phyloP scores from a whole-genome alignment of 2,797 vertebrate species.

The Sebastes minor region DNA sequence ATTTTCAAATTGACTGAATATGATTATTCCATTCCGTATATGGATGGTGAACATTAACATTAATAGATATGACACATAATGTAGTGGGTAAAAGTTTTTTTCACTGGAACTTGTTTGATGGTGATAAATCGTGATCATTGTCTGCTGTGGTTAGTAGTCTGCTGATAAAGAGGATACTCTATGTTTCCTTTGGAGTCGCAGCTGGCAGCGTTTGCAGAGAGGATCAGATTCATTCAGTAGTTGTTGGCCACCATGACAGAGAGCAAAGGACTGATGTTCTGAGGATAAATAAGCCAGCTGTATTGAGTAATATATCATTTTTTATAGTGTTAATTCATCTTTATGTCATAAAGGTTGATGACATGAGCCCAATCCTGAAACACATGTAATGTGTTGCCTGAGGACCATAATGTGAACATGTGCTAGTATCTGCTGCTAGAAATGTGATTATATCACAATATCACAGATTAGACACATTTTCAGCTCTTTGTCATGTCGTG shows the following conservation, averaged over 20 bases:
- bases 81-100: not conserved
- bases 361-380: conserved; percentile 12
- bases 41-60: not conserved
- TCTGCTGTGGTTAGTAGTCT: conserved; percentile 38
- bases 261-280: conserved; percentile 43
- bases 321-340: conserved; percentile 43
- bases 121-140: conserved; percentile 42
- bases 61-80: not conserved
- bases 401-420: conserved; percentile 3
- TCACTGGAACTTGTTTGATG: conserved; percentile 25
- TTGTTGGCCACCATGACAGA: conserved; percentile 30
- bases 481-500: not conserved
- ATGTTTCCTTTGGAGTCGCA: conserved; percentile 45
- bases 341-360: conserved; percentile 37
- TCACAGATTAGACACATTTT: not conserved
- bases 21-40: not conserved
- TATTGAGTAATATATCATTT: conserved; percentile 24
- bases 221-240: conserved; percentile 39
- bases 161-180: conserved; percentile 39
- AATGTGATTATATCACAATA: conserved; percentile 1
- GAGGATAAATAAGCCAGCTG: conserved; percentile 41
- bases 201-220: conserved; percentile 55
- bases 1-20: conserved; percentile 17
- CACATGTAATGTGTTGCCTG: conserved; percentile 1
- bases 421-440: not conserved